Evolutionary conservation across 2,113 vertebrate genomes (phyloP).

Genomic region (Panurus biarmicus): DNA sequence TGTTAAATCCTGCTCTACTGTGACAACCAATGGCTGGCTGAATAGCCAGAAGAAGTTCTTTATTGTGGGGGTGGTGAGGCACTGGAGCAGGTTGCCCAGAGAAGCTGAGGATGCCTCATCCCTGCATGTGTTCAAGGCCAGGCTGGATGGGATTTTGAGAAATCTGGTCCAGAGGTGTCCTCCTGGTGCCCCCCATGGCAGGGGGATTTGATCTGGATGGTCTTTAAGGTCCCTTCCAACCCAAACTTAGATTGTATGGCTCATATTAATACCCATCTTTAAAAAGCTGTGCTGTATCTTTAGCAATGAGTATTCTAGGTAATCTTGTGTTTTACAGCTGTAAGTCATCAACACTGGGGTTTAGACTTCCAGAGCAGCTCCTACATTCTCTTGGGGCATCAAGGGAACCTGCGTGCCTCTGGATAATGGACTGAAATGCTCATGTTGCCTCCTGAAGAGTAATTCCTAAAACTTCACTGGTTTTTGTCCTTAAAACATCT

Average conservation of each 20-base stretch:
- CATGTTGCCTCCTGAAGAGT: not conserved
- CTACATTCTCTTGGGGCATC: not conserved
- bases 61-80: not conserved
- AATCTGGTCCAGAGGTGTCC: not conserved
- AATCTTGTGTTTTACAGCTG: not conserved
- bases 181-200: not conserved
- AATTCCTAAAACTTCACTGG: not conserved
- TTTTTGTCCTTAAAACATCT: not conserved
- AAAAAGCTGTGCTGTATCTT: not conserved
- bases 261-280: not conserved
- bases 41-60: not conserved
- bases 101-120: not conserved
- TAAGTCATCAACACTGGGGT: not conserved
- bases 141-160: not conserved
- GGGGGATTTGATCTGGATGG: not conserved
- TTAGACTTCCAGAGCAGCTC: not conserved
- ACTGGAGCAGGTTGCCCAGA: not conserved
- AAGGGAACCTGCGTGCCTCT: not conserved
- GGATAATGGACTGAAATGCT: not conserved
- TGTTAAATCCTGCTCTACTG: not conserved
- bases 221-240: not conserved
- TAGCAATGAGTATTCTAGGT: not conserved
- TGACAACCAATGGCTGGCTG: not conserved
- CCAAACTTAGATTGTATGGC: not conserved
- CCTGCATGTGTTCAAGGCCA: not conserved